Evolutionary conservation across 2,888 invertebrate genomes (phyloP).

Genomic region (Carpatolechia fugitivella): DNA sequence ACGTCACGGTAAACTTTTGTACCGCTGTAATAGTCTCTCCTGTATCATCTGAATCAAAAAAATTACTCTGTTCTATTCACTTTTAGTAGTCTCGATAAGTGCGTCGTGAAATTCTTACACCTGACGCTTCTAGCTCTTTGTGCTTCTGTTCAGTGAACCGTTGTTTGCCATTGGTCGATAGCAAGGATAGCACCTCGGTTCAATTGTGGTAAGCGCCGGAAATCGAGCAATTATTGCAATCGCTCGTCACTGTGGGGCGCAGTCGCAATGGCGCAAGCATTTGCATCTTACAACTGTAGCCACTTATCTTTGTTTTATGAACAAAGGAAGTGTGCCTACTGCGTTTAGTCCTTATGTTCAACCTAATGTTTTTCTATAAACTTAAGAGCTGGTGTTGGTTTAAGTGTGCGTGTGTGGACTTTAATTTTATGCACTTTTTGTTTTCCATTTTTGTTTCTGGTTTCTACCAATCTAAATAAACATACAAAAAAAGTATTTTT

Average conservation of each 20-base stretch:
- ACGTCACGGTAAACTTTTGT: background rate
- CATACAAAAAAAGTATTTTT: no score
- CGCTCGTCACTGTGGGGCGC: slow-evolving; percentile 7
- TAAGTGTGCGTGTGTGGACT: background rate
- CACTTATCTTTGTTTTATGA: slow-evolving; percentile 15
- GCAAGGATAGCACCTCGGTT: background rate
- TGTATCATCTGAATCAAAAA: no score
- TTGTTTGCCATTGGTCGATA: slow-evolving; percentile 16
- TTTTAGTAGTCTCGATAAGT: background rate
- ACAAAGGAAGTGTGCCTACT: slow-evolving; percentile 1
- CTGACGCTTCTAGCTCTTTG: no score
- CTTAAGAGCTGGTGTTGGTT: background rate
- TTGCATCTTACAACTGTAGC: slow-evolving; percentile 18
- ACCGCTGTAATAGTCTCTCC: background rate
- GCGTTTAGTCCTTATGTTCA: background rate
- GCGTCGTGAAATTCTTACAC: no score
- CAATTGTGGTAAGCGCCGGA: slow-evolving; percentile 14
- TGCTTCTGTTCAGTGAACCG: background rate
- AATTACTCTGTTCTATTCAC: no score
- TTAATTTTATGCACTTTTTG: background rate
- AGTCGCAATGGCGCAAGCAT: slow-evolving; percentile 10
- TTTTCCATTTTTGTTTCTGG: no score
- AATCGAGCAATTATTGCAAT: slow-evolving; percentile 17
- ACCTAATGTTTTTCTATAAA: background rate
- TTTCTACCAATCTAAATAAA: no score